phyloP scores from a whole-genome alignment of 2,113 vertebrate genomes.

The Boleophthalmus pectinirostris region DNA sequence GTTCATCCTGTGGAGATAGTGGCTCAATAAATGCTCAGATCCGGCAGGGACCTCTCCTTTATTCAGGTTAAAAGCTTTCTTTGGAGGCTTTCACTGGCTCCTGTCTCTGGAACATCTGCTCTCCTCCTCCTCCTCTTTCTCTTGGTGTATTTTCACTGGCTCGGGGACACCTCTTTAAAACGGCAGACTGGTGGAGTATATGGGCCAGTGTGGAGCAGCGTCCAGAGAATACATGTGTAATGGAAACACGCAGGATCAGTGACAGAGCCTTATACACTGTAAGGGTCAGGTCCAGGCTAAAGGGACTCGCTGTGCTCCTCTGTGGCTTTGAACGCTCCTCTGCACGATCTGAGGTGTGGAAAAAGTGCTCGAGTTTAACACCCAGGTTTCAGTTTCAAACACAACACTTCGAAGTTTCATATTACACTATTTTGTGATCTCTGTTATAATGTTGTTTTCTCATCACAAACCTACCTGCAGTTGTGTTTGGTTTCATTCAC shows the following conservation, averaged over 20 bases:
- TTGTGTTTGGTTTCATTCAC: no score
- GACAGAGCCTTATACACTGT: conserved; percentile 10
- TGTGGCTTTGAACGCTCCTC: not conserved
- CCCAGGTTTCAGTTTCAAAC: not conserved
- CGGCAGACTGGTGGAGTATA: conserved; percentile 49
- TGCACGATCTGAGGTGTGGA: not conserved
- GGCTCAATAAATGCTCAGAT: no score
- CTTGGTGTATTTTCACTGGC: conserved; percentile 57
- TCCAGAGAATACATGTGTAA: conserved; percentile 58
- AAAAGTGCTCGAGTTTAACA: not conserved
- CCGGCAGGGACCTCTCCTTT: not conserved
- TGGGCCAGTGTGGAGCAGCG: conserved; percentile 46
- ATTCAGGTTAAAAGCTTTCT: conserved; percentile 45
- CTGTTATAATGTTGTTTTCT: no score
- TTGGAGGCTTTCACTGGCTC: conserved; percentile 48
- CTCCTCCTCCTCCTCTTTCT: conserved; percentile 35
- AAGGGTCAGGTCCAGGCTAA: not conserved
- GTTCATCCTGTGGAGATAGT: no score
- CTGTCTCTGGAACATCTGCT: conserved; percentile 57
- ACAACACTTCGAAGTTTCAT: not conserved
- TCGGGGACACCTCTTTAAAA: conserved; percentile 12
- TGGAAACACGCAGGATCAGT: conserved; percentile 46
- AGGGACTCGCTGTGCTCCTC: not conserved
- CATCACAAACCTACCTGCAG: no score
- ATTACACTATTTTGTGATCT: no score